Evolutionary conservation across 2,797 vertebrate genomes (phyloP).

Genomic region (Poecilia gillii): DNA sequence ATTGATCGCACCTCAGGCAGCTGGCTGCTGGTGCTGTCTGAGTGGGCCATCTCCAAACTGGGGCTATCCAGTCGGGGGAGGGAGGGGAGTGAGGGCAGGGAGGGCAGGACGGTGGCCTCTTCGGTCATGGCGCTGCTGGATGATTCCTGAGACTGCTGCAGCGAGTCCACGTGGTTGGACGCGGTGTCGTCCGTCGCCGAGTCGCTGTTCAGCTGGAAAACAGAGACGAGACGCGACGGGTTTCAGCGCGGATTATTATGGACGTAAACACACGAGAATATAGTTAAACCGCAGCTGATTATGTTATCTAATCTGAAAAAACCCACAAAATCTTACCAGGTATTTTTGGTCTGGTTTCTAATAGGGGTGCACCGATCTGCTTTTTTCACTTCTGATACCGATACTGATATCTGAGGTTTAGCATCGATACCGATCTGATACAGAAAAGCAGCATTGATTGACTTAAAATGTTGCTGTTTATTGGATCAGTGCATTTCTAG

Average conservation of each 20-base stretch:
- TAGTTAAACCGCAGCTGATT: neutral
- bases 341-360: too few relatives aligned
- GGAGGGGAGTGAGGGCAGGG: slow-evolving; percentile 51
- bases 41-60: slow-evolving; percentile 88
- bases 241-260: neutral
- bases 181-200: slow-evolving; percentile 86
- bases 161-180: slow-evolving; percentile 89
- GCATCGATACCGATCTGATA: too few relatives aligned
- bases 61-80: slow-evolving; percentile 87
- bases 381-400: too few relatives aligned
- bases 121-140: slow-evolving; percentile 87
- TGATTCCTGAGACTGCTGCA: slow-evolving; percentile 93
- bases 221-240: slow-evolving; percentile 14
- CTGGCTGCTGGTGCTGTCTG: slow-evolving; percentile 96
- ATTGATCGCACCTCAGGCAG: slow-evolving; percentile 99
- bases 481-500: too few relatives aligned
- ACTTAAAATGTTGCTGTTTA: too few relatives aligned
- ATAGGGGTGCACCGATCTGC: too few relatives aligned
- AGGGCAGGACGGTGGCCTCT: slow-evolving; percentile 83
- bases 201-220: slow-evolving; percentile 89
- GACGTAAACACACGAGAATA: neutral
- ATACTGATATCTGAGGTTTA: too few relatives aligned
- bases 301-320: neutral
- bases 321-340: too few relatives aligned
- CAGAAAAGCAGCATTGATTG: too few relatives aligned